Evolutionary conservation across 1,140 invertebrate species (phyloP).

Genomic region (Spodoptera frugiperda): DNA sequence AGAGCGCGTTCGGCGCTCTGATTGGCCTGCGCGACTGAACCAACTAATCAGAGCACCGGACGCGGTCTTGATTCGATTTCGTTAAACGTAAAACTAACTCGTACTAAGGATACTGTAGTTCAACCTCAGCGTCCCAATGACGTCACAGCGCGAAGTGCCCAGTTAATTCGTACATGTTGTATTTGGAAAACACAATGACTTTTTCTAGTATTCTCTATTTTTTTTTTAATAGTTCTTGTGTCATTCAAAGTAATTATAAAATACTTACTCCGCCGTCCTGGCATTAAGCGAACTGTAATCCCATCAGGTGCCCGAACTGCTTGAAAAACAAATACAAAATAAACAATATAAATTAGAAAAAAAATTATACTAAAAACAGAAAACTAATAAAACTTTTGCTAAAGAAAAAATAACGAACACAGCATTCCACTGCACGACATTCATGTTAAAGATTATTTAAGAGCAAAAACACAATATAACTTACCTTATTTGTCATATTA

Average conservation of each 20-base stretch:
- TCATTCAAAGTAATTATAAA: conserved; percentile 28
- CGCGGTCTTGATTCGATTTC: too few relatives aligned
- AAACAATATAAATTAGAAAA: conserved; percentile 55
- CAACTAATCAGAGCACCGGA: too few relatives aligned
- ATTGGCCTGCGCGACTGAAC: too few relatives aligned
- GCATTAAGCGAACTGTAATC: conserved; percentile 83
- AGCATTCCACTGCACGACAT: conserved; percentile 47
- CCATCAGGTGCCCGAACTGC: conserved; percentile 83
- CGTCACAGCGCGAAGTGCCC: too few relatives aligned
- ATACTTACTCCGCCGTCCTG: conserved; percentile 83
- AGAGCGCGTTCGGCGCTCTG: too few relatives aligned
- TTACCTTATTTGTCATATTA: conserved; percentile 24
- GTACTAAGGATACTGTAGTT: too few relatives aligned
- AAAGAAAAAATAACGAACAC: conserved; percentile 43
- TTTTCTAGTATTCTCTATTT: too few relatives aligned
- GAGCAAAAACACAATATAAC: conserved; percentile 40
- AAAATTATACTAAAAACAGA: conserved; percentile 17
- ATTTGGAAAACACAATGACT: too few relatives aligned
- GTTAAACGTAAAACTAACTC: too few relatives aligned
- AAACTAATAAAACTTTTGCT: not conserved
- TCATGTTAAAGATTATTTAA: conserved; percentile 42
- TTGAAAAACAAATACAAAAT: conserved; percentile 57
- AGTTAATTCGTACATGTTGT: too few relatives aligned
- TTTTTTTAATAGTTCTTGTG: not conserved
- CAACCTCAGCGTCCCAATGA: too few relatives aligned